Conservation (phyloP, 2,888 invertebrate species). For the Plagodis dolabraria region DNA sequence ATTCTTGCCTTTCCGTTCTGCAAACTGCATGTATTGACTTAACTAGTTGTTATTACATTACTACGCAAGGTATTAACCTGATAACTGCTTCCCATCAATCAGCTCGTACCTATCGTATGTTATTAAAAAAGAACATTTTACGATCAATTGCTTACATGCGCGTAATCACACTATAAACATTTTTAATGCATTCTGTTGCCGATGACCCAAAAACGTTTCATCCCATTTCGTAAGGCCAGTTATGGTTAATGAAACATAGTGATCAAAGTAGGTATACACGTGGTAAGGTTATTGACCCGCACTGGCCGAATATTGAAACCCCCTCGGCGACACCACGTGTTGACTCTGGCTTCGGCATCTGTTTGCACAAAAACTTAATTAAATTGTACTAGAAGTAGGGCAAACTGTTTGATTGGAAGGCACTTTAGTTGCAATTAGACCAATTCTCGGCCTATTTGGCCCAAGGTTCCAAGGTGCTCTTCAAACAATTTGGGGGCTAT, state of each 20-base stretch:
- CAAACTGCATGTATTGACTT: too few species aligned
- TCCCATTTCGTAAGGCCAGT: constrained; percentile 38
- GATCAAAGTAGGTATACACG: constrained; percentile 47
- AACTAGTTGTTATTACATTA: too few species aligned
- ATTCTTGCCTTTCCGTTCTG: too few species aligned
- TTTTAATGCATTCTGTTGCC: constrained; percentile 20
- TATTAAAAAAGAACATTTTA: constrained; percentile 17
- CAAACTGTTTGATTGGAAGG: constrained; percentile 15
- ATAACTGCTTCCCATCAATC: constrained; percentile 12
- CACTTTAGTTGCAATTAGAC: constrained; percentile 25
- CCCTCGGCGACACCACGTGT: constrained; percentile 56
- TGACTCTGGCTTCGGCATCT: constrained; percentile 38
- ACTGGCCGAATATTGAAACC: constrained; percentile 58
- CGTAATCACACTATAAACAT: constrained; percentile 14
- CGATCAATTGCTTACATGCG: constrained; percentile 18
- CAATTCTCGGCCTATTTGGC: constrained; percentile 17
- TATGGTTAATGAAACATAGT: constrained; percentile 56
- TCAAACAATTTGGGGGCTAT: neutral
- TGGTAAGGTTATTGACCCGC: constrained; percentile 64
- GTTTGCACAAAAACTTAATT: constrained; percentile 52
- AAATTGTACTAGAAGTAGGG: constrained; percentile 29
- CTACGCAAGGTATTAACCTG: neutral
- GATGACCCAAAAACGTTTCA: constrained; percentile 37
- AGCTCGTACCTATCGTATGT: constrained; percentile 10
- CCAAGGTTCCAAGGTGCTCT: constrained; percentile 13